A percentile compares a stretch with the other conserved stretches of the same genome.
These are phyloP conservation scores for Stegana nigrithorax DNA, from an alignment of 2,888 invertebrate genomes.

Conservation along the genomic window DNA sequence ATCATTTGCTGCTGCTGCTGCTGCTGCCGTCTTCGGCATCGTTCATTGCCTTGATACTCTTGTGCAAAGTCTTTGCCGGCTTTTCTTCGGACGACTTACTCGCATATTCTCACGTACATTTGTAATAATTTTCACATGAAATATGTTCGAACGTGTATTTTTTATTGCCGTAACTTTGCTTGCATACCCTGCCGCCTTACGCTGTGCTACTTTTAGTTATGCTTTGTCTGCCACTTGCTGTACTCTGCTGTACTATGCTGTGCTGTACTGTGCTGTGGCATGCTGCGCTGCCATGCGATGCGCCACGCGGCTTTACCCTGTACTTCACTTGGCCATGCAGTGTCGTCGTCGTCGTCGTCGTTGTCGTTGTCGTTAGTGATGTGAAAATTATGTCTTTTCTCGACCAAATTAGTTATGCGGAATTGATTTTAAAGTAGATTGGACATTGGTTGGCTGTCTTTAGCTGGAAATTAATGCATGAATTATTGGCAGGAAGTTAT, in stretches of 20 bases:
- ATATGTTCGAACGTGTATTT: slow-evolving; percentile 38
- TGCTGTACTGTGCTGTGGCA: neutral
- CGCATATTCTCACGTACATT: slow-evolving; percentile 38
- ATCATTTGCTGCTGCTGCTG: neutral
- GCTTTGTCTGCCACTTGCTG: no score
- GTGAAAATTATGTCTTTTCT: slow-evolving; percentile 11
- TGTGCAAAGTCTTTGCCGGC: neutral
- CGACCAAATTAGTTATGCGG: slow-evolving; percentile 15
- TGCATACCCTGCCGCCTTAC: neutral
- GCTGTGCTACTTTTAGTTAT: neutral
- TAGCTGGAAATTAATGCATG: slow-evolving; percentile 6
- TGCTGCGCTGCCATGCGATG: neutral
- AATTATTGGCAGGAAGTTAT: slow-evolving; percentile 6
- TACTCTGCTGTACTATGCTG: neutral
- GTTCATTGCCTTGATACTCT: neutral
- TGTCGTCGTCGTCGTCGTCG: neutral
- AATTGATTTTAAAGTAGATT: slow-evolving; percentile 14
- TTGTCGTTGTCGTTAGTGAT: neutral
- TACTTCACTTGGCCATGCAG: neutral
- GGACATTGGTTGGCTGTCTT: neutral
- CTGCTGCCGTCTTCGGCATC: neutral
- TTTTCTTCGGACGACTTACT: neutral
- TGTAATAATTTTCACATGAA: slow-evolving; percentile 41
- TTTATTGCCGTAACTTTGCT: neutral
- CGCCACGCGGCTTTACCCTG: neutral